phyloP scores from a whole-genome alignment of 1,140 invertebrate species.

The Pseudomyrmex sp. region DNA sequence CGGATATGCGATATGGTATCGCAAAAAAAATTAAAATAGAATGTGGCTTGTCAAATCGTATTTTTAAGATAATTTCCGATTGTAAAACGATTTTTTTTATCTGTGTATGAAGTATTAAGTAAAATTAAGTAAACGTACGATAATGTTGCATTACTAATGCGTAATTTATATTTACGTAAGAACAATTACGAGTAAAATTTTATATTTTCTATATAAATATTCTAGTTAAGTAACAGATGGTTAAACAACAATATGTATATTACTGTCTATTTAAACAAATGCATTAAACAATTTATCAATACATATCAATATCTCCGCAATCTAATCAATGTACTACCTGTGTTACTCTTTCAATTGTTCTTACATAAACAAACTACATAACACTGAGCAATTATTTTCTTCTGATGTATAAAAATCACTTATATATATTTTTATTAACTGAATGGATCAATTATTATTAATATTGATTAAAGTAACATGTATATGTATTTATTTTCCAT shows the following conservation, averaged over 20 bases:
- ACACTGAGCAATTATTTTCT: constrained; percentile 30
- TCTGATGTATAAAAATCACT: neutral
- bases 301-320: neutral
- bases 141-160: constrained; percentile 8
- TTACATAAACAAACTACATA: neutral
- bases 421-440: neutral
- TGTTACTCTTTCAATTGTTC: constrained; percentile 17
- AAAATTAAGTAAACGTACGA: too few relatives aligned
- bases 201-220: neutral
- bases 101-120: neutral
- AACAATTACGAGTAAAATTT: constrained; percentile 11
- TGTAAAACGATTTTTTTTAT: too few relatives aligned
- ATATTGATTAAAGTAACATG: neutral
- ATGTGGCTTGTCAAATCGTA: constrained; percentile 26
- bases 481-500: neutral
- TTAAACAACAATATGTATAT: neutral
- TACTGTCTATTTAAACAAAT: neutral
- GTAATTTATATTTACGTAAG: neutral
- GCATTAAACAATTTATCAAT: neutral
- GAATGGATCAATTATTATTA: neutral
- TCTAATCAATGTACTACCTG: neutral
- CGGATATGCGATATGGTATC: neutral
- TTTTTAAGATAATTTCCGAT: too few relatives aligned
- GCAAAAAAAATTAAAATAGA: neutral
- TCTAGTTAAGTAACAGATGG: neutral